Evolutionary conservation across 2,797 vertebrate species (phyloP).

Genomic region (Sebastes itinus): DNA sequence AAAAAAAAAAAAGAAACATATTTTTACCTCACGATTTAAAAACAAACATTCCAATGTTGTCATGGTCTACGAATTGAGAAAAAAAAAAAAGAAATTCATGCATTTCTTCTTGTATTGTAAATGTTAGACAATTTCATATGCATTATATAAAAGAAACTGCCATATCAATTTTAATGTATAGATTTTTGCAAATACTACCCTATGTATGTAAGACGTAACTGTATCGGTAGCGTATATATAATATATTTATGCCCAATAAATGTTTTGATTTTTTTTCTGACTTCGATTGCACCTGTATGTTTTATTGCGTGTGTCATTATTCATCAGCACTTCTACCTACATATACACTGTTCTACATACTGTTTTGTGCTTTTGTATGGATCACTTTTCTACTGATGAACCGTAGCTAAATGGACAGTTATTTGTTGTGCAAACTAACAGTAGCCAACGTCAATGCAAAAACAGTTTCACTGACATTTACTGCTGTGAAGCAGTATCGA

Average conservation of each 20-base stretch:
- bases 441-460: background rate
- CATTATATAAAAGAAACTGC: constrained; percentile 99
- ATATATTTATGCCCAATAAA: constrained; percentile 99
- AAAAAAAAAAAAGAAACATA: constrained; percentile 82
- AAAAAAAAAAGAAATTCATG: constrained; percentile 77
- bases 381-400: background rate
- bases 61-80: constrained; percentile 86
- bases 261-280: constrained; percentile 98
- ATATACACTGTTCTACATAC: background rate
- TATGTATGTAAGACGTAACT: constrained; percentile 99
- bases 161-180: constrained; percentile 99
- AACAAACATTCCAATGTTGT: constrained; percentile 97
- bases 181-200: constrained; percentile 99
- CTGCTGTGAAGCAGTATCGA: background rate
- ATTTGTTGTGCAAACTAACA: background rate
- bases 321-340: background rate
- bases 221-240: constrained; percentile 99
- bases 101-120: constrained; percentile 98
- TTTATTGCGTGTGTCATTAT: constrained; percentile 46
- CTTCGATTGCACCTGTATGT: constrained; percentile 38
- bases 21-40: constrained; percentile 95
- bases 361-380: background rate
- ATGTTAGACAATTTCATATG: constrained; percentile 99
- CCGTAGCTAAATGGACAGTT: background rate
- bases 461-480: background rate